A percentile compares a stretch with the other conserved stretches of the same genome.
phyloP scores from a whole-genome alignment of 2,888 invertebrate species.

The Nasonia oneida region DNA sequence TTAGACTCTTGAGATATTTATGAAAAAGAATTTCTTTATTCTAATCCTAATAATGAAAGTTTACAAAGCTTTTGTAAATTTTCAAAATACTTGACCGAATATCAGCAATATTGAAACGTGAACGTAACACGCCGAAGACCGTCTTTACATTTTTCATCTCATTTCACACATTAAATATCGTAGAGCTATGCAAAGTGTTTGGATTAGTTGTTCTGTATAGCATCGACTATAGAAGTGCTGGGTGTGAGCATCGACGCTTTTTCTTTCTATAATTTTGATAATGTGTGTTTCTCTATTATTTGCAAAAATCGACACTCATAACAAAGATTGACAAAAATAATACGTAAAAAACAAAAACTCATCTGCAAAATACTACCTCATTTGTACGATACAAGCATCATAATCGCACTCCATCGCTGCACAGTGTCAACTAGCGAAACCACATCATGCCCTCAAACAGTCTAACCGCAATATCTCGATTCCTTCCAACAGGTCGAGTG shows the following conservation, averaged over 20 bases:
- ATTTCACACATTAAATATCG: not conserved
- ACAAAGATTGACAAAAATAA: not conserved
- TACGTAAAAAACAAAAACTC: not conserved
- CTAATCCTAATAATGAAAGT: not conserved
- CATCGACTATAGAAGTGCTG: not conserved
- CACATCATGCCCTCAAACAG: not conserved
- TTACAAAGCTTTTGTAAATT: not conserved
- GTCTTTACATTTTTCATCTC: not conserved
- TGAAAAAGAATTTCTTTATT: not conserved
- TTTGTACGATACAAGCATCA: not conserved
- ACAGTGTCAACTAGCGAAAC: conserved; percentile 9
- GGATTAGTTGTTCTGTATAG: not conserved
- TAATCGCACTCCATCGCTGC: not conserved
- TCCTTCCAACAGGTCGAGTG: conserved; percentile 70
- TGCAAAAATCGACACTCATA: not conserved
- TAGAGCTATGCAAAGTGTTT: not conserved
- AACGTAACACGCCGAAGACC: not conserved
- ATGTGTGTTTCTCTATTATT: conserved; percentile 7
- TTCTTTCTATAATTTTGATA: not conserved
- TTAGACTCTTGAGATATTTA: not conserved
- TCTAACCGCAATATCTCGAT: not conserved
- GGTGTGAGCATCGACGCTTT: not conserved
- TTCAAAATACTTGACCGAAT: not conserved
- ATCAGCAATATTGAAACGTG: not conserved
- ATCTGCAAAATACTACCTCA: not conserved